Percentiles rank a stretch among this genome's conserved stretches.
These are phyloP conservation scores for Empidonax alnorum DNA, from an alignment of 2,113 vertebrate genomes.

Conservation along the genomic window DNA sequence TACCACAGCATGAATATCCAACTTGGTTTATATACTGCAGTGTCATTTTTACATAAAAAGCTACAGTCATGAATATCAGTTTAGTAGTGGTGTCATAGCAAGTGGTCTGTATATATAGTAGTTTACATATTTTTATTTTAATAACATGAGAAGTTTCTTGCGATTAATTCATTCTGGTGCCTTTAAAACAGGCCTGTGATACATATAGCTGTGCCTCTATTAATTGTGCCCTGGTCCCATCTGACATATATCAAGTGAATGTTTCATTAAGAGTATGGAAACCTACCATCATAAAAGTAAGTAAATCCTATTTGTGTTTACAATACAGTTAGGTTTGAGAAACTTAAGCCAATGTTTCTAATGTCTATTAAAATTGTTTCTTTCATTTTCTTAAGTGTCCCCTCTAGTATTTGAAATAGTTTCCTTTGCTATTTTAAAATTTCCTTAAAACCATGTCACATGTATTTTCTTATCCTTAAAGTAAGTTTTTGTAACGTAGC, in stretches of 20 bases:
- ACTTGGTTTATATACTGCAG: not conserved
- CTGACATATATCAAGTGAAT: constrained; percentile 81
- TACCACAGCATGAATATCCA: not conserved
- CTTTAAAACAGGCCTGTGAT: constrained; percentile 81
- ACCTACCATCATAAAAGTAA: constrained; percentile 90
- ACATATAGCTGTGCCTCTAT: constrained; percentile 74
- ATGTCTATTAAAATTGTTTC: not conserved
- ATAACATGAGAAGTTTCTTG: not conserved
- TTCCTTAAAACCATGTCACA: not conserved
- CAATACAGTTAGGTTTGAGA: not conserved
- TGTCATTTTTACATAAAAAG: not conserved
- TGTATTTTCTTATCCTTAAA: not conserved
- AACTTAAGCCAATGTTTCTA: not conserved
- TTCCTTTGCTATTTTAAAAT: not conserved
- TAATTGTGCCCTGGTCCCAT: constrained; percentile 78
- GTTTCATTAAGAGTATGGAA: constrained; percentile 90
- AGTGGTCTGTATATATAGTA: not conserved
- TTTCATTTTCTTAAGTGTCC: not conserved
- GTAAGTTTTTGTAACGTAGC: not conserved
- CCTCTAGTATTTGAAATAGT: not conserved
- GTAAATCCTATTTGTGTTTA: not conserved
- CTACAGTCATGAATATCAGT: not conserved
- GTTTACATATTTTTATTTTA: not conserved
- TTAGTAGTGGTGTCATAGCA: not conserved
- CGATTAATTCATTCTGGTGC: not conserved